phyloP scores from a whole-genome alignment of 2,113 vertebrate species.

The Coreoperca whiteheadi region DNA sequence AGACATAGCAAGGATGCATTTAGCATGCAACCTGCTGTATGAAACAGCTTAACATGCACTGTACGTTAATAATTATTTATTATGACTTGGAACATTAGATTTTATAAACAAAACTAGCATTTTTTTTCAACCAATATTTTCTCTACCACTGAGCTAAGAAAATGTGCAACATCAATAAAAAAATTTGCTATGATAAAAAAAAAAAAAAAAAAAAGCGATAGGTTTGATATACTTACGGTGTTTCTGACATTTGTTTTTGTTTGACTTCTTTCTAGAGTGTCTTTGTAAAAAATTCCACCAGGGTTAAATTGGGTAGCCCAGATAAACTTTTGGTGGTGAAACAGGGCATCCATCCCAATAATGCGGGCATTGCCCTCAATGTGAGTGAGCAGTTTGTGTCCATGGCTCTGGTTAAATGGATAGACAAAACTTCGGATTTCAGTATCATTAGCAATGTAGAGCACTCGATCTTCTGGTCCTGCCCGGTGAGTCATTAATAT shows the following conservation, averaged over 20 bases:
- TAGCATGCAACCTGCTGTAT: neutral
- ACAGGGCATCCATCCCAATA: conserved; percentile 96
- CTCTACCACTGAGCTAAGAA: neutral
- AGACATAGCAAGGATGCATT: neutral
- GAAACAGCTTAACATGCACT: neutral
- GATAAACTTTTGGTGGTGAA: conserved; percentile 96
- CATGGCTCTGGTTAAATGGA: conserved; percentile 97
- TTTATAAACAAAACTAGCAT: neutral
- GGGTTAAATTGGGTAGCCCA: conserved; percentile 99
- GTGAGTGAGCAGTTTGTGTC: conserved; percentile 94
- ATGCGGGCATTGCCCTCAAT: conserved; percentile 98
- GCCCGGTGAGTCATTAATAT: conserved; percentile 81
- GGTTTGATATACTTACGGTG: conserved; percentile 90
- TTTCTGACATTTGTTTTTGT: conserved; percentile 91
- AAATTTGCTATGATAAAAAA: neutral
- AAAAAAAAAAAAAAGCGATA: neutral
- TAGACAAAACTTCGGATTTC: conserved; percentile 99
- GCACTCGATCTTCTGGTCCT: conserved; percentile 99
- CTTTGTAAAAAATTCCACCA: conserved; percentile 97
- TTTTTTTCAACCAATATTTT: neutral
- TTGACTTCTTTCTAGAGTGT: conserved; percentile 89
- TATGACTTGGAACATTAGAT: neutral
- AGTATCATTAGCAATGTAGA: conserved; percentile 99
- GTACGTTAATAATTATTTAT: neutral
- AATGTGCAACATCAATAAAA: neutral